phyloP scores from a whole-genome alignment of 2,888 invertebrate species.

The Acheta domesticus region DNA sequence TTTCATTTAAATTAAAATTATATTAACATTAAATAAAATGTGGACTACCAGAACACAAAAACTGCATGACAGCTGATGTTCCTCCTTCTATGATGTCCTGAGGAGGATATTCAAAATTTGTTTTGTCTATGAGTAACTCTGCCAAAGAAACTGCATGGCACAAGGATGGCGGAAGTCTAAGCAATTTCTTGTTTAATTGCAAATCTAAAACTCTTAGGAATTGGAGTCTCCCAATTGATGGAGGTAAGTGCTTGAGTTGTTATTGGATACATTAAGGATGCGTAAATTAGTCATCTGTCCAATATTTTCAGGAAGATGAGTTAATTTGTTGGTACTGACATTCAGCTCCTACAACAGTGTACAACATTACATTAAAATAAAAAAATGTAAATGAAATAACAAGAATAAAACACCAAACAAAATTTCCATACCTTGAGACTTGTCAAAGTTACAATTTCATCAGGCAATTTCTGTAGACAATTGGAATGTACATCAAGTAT shows the following conservation, averaged over 20 bases:
- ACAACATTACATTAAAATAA: background rate
- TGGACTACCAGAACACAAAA: slow-evolving; percentile 53
- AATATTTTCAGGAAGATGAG: slow-evolving; percentile 65
- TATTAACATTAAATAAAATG: background rate
- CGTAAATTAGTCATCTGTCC: slow-evolving; percentile 60
- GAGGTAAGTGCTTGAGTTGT: slow-evolving; percentile 64
- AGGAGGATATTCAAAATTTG: slow-evolving; percentile 64
- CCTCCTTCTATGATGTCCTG: slow-evolving; percentile 57
- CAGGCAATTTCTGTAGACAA: slow-evolving; percentile 60
- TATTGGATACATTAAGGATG: slow-evolving; percentile 67
- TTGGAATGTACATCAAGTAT: slow-evolving; percentile 66
- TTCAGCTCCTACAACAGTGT: slow-evolving; percentile 60
- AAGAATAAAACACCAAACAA: slow-evolving; percentile 25
- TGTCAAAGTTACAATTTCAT: slow-evolving; percentile 61
- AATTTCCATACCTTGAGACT: slow-evolving; percentile 59
- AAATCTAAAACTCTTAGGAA: slow-evolving; percentile 61
- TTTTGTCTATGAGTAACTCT: slow-evolving; percentile 60
- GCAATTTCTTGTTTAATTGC: slow-evolving; percentile 57
- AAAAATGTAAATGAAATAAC: background rate
- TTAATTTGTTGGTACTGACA: slow-evolving; percentile 67
- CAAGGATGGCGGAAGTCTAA: slow-evolving; percentile 61
- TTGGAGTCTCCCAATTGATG: slow-evolving; percentile 60
- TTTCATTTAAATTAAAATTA: background rate
- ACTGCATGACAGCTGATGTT: slow-evolving; percentile 63
- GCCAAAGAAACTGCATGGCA: slow-evolving; percentile 62